A percentile compares a stretch with the other conserved stretches of the same genome.
These are phyloP conservation scores for Pithys albifrons DNA, from an alignment of 2,113 vertebrate genomes.

Conservation along the genomic window DNA sequence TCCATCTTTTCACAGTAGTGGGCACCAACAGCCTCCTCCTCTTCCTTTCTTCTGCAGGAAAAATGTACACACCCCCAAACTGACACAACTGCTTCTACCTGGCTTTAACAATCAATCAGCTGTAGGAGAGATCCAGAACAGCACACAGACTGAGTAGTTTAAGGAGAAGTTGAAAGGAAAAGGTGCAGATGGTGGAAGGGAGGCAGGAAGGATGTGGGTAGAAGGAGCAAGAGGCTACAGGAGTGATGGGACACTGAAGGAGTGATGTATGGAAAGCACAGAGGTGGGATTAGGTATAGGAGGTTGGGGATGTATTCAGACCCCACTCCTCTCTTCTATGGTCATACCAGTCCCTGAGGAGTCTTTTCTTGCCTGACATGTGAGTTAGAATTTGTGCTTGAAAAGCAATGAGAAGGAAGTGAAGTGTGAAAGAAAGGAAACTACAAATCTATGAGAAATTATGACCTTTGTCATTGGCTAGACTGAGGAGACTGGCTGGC, in stretches of 20 bases:
- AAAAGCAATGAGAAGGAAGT: background rate
- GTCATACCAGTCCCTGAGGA: background rate
- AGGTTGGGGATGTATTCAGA: background rate
- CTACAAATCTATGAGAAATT: background rate
- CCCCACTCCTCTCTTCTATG: background rate
- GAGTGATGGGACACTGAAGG: background rate
- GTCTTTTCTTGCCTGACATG: background rate
- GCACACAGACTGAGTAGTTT: background rate
- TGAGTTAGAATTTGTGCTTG: background rate
- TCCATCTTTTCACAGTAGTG: conserved; percentile 75
- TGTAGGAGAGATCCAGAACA: background rate
- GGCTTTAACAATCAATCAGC: background rate
- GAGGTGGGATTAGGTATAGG: rapidly evolving
- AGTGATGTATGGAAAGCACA: background rate
- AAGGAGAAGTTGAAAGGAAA: background rate
- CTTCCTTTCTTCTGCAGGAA: conserved; percentile 69
- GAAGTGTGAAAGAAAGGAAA: background rate
- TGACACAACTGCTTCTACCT: background rate
- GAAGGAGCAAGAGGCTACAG: background rate
- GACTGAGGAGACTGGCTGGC: background rate
- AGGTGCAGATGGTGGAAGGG: background rate
- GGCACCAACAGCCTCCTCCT: conserved; percentile 77
- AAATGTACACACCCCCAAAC: background rate
- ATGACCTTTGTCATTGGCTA: background rate
- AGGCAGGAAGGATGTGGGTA: background rate